Evolutionary conservation across 2,888 invertebrate species (phyloP).

Genomic region (Podotricha telesiphe): DNA sequence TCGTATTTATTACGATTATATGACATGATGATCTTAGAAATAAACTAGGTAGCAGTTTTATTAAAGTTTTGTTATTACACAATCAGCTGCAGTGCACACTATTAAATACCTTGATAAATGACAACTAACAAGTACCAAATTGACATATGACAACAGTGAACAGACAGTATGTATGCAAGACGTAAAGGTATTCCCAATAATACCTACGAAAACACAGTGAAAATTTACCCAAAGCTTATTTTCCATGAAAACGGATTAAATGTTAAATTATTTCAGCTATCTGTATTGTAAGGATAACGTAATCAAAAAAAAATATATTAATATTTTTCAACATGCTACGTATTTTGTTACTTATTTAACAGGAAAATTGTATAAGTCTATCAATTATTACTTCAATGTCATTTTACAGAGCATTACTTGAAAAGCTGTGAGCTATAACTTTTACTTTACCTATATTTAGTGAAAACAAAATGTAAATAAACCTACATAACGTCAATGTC

Average conservation of each 20-base stretch:
- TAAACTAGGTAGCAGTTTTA: background rate
- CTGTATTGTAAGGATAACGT: no score
- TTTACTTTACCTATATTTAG: background rate
- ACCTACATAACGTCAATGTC: slow-evolving; percentile 14
- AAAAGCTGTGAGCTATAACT: no score
- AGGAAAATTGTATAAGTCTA: background rate
- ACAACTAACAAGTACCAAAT: background rate
- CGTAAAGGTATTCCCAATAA: no score
- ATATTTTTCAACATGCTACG: no score
- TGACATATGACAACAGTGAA: no score
- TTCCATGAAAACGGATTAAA: no score
- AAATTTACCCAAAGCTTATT: no score
- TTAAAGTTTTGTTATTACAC: slow-evolving; percentile 16
- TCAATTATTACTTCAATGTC: background rate
- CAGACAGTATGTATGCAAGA: no score
- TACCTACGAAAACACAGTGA: no score
- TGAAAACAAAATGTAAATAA: slow-evolving; percentile 23
- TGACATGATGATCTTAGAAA: slow-evolving; percentile 55
- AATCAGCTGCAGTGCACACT: slow-evolving; percentile 4
- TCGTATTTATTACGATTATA: slow-evolving; percentile 77
- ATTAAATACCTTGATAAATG: background rate
- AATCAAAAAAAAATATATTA: no score
- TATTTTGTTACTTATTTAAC: no score
- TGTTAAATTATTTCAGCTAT: no score
- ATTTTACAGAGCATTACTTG: background rate